Base-by-base conservation (phyloP, 1,140 invertebrate genomes). In the Drosophila sulfurigaster region DNA sequence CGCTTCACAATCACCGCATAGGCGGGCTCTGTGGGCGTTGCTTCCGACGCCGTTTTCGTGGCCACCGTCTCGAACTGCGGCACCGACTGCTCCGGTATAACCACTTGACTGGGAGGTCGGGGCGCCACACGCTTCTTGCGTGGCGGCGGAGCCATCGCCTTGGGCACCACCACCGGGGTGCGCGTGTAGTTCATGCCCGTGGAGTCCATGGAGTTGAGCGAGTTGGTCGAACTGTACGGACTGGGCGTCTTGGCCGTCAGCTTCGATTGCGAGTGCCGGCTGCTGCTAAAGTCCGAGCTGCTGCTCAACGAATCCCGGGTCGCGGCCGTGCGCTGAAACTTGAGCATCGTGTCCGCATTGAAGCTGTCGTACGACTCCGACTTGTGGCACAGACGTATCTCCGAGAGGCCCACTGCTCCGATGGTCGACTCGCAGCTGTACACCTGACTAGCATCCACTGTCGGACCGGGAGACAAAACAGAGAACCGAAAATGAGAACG, bases 141-240 rank as follows among this genome's bases (percentile, higher is more conserved):
- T 3, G 85, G 82, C 30, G 92, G 92, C 41, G 91, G 74, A 0
- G 85, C 85, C 56, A 83, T 16, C 2, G 62, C 74, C 52, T 89
- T 89, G 1, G 82, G 49, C 11, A 82, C 76, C 5, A 88, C 73
- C 28, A 92, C 88, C 13, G 87, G 83, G 0, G 83, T 85, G 1
- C 83, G 73, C 1, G 82, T 86, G 20, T 91, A 91, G 70, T 91
- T 91, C 87, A 92, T 92, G 3, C 92, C 92, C 8, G 91, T 89
- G 7, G 92, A 93, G 65, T 92, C 92, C 78, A 91, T 88, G 0
- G 92, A 93, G 63, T 92, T 93, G 1, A 93, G 81, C 2, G 92
- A 92, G 49, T 92, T 93, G 54, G 79, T 92, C 13, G 92, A 93
- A 54, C 92, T 93, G 28, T 93, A 93, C 5, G 92, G 92, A 80